phyloP scores from a whole-genome alignment of 2,113 vertebrate species.

The Actenoides lindsayi region DNA sequence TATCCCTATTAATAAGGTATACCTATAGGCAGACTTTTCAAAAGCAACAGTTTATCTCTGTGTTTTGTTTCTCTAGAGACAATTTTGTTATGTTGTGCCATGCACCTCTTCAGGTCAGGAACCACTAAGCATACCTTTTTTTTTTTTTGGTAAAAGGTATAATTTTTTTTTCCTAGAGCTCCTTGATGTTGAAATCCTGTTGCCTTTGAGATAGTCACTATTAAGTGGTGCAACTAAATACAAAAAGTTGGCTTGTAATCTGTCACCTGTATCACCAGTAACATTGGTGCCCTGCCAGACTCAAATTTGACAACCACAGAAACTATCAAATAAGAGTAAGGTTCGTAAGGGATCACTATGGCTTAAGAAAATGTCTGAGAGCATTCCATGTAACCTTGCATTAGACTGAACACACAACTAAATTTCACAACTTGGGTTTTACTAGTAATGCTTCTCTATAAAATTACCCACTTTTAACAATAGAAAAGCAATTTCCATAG shows the following conservation, averaged over 20 bases:
- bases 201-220: background rate
- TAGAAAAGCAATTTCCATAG: background rate
- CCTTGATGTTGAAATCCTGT: background rate
- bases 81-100: background rate
- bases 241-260: background rate
- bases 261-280: background rate
- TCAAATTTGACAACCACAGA: background rate
- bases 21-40: background rate
- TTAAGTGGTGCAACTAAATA: background rate
- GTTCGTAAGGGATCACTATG: background rate
- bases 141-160: background rate
- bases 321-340: background rate
- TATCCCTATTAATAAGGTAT: background rate
- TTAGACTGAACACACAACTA: background rate
- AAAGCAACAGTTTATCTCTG: background rate
- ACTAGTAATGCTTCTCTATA: background rate
- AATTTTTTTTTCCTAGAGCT: background rate
- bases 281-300: background rate
- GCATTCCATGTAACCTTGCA: background rate
- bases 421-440: background rate
- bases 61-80: background rate
- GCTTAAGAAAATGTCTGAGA: background rate
- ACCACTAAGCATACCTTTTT: background rate
- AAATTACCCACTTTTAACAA: constrained; percentile 10
- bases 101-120: background rate